Conservation (phyloP, 2,797 vertebrate species). For the Dromococcyx pavoninus region DNA sequence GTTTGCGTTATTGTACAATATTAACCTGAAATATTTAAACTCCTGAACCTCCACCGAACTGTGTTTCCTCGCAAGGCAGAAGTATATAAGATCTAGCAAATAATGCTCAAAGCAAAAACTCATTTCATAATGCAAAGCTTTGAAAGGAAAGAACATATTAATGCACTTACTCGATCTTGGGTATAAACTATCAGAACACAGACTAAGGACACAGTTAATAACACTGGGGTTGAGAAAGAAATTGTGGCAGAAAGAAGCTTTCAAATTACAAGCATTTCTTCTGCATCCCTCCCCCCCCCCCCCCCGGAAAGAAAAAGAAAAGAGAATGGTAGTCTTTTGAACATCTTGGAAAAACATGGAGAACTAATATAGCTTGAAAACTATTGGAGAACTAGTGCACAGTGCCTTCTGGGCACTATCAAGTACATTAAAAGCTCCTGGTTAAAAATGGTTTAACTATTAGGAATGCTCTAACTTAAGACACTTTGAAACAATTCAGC, state of each 20-base stretch:
- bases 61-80: not conserved
- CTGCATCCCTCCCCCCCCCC: accelerated
- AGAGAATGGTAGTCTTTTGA: not conserved
- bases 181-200: not conserved
- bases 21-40: not conserved
- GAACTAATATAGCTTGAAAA: not conserved
- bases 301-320: not conserved
- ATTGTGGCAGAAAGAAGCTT: not conserved
- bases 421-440: not conserved
- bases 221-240: not conserved
- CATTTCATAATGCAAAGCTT: not conserved
- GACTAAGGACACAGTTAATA: not conserved
- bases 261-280: not conserved
- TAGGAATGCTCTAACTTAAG: not conserved
- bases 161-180: not conserved
- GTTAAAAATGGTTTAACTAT: not conserved
- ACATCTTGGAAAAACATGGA: not conserved
- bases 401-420: not conserved
- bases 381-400: not conserved
- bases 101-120: not conserved
- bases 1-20: not conserved
- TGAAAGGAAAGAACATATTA: not conserved
- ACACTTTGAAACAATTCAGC: not conserved
- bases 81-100: not conserved
- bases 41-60: not conserved